phyloP scores from a whole-genome alignment of 2,797 vertebrate species.

The Iguana delicatissima region DNA sequence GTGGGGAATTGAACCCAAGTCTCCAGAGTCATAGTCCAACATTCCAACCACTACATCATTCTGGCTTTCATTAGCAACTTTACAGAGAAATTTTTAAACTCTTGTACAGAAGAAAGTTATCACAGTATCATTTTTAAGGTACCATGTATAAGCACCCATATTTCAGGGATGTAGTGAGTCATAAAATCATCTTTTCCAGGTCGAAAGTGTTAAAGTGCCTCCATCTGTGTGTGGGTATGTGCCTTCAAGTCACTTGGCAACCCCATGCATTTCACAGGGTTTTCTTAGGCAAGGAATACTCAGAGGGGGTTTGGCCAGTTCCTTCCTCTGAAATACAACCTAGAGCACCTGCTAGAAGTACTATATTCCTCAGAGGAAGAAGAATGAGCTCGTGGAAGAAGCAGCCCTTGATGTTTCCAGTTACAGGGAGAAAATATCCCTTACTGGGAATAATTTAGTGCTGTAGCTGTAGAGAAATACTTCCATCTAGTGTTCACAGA shows the following conservation, averaged over 20 bases:
- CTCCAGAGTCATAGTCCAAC: too few relatives aligned
- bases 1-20: too few relatives aligned
- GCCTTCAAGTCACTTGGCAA: too few relatives aligned
- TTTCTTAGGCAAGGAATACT: too few relatives aligned
- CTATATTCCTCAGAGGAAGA: not conserved
- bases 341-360: too few relatives aligned
- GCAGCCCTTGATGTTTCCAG: not conserved
- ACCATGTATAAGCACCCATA: not conserved
- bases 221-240: not conserved
- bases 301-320: too few relatives aligned
- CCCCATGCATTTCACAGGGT: too few relatives aligned
- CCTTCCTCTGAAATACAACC: too few relatives aligned
- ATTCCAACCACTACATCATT: too few relatives aligned
- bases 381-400: not conserved
- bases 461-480: constrained; percentile 18
- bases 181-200: not conserved
- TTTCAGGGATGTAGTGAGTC: not conserved
- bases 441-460: not conserved
- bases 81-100: not conserved
- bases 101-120: not conserved
- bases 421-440: not conserved
- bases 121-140: not conserved
- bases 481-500: constrained; percentile 29
- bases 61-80: not conserved
- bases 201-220: not conserved